Conservation (phyloP, 2,797 vertebrate genomes). For the Ctenopoma multispine region DNA sequence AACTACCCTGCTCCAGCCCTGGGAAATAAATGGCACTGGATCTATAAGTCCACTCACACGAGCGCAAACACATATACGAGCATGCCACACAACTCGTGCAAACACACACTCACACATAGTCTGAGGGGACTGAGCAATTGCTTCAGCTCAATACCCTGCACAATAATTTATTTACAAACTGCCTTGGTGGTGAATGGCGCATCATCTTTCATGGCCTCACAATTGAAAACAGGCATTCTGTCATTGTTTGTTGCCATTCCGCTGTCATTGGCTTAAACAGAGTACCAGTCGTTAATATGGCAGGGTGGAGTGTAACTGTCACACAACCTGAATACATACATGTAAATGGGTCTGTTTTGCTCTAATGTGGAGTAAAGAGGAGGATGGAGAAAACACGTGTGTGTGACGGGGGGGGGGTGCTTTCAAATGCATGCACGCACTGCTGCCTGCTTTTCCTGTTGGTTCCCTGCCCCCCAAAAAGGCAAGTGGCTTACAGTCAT, state of each 20-base stretch:
- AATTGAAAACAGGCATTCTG: slow-evolving; percentile 79
- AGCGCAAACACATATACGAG: slow-evolving; percentile 57
- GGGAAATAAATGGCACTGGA: slow-evolving; percentile 84
- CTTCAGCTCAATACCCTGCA: slow-evolving; percentile 72
- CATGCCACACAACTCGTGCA: slow-evolving; percentile 27
- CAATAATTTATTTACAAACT: slow-evolving; percentile 77
- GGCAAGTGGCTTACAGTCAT: slow-evolving; percentile 82
- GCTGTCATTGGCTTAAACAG: slow-evolving; percentile 74
- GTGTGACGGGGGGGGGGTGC: not conserved
- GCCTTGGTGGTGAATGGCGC: slow-evolving; percentile 60
- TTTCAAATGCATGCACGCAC: slow-evolving; percentile 49
- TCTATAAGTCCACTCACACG: slow-evolving; percentile 79
- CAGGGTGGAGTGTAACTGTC: slow-evolving; percentile 72
- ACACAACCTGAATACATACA: slow-evolving; percentile 58
- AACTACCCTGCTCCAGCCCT: slow-evolving; percentile 78
- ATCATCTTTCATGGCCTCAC: slow-evolving; percentile 70
- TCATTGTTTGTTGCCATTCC: slow-evolving; percentile 83
- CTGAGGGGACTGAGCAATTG: slow-evolving; percentile 63
- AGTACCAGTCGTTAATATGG: slow-evolving; percentile 71
- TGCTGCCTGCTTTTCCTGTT: slow-evolving; percentile 57
- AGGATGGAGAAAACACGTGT: slow-evolving; percentile 41
- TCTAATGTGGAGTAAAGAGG: slow-evolving; percentile 67
- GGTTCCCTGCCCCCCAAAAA: slow-evolving; percentile 35
- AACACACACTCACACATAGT: slow-evolving; percentile 46
- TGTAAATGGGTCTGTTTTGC: slow-evolving; percentile 65